Evolutionary conservation across 2,113 vertebrate genomes (phyloP).

Genomic region (Pogona vitticeps): DNA sequence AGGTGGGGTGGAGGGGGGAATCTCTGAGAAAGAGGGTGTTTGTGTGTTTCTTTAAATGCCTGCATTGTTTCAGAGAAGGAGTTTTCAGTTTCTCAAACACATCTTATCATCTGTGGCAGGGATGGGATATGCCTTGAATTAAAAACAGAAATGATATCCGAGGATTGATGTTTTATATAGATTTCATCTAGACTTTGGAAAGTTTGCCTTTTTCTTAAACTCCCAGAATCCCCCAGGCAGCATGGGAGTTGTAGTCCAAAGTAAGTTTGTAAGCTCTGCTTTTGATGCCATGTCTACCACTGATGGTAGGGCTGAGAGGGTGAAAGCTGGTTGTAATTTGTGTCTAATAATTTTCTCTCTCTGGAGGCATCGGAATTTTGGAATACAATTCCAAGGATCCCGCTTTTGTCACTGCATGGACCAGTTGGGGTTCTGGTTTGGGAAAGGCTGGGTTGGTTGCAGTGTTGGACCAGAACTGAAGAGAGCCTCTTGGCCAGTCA

Average conservation of each 20-base stretch:
- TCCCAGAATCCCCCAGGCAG: no score
- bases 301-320: background rate
- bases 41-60: background rate
- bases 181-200: no score
- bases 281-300: no score
- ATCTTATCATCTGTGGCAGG: no score
- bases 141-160: background rate
- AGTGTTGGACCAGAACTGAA: no score
- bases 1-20: no score
- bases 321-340: background rate
- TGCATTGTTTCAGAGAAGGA: background rate
- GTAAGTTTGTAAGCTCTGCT: no score
- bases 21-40: background rate
- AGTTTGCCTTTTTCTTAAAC: no score
- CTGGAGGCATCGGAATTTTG: background rate
- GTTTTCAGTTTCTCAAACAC: background rate
- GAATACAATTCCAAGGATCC: background rate
- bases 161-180: background rate
- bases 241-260: no score
- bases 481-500: background rate
- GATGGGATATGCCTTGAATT: background rate
- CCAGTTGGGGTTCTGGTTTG: no score
- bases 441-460: no score
- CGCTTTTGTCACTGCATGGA: background rate
- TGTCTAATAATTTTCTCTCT: background rate